phyloP scores from a whole-genome alignment of 2,797 vertebrate species.

The Sebastes hubbsi region DNA sequence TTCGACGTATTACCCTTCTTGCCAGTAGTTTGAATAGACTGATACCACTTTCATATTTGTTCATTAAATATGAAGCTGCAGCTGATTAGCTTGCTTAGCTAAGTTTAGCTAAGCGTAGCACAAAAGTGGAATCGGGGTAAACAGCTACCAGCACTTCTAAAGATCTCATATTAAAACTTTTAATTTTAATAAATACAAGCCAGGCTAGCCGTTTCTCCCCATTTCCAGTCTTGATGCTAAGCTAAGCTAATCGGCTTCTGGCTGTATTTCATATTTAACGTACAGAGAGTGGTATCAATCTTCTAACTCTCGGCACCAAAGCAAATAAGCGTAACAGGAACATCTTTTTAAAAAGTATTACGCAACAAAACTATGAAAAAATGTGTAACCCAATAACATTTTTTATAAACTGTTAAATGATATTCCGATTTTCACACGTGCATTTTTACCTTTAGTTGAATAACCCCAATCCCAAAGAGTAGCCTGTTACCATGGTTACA shows the following conservation, averaged over 20 bases:
- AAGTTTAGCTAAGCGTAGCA: background rate
- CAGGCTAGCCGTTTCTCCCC: background rate
- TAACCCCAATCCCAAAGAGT: background rate
- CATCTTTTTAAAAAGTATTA: background rate
- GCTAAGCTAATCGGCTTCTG: background rate
- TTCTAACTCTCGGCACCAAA: background rate
- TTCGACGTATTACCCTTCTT: background rate
- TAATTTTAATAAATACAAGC: background rate
- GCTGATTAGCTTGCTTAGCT: background rate
- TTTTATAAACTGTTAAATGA: background rate
- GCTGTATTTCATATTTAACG: background rate
- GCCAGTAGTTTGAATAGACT: background rate
- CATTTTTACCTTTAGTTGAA: background rate
- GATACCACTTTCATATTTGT: background rate
- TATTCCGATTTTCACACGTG: background rate
- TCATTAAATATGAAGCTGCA: background rate
- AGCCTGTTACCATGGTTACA: slow-evolving; percentile 43
- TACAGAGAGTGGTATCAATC: background rate
- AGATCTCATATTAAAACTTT: background rate
- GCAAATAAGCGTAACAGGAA: background rate
- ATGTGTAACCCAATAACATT: background rate
- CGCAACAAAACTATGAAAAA: background rate
- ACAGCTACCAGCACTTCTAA: too few species aligned
- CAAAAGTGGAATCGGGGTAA: background rate
- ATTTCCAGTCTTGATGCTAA: background rate